These are phyloP conservation scores for Lithobius niger DNA, from an alignment of 1,140 invertebrate species.

Conservation along the genomic window DNA sequence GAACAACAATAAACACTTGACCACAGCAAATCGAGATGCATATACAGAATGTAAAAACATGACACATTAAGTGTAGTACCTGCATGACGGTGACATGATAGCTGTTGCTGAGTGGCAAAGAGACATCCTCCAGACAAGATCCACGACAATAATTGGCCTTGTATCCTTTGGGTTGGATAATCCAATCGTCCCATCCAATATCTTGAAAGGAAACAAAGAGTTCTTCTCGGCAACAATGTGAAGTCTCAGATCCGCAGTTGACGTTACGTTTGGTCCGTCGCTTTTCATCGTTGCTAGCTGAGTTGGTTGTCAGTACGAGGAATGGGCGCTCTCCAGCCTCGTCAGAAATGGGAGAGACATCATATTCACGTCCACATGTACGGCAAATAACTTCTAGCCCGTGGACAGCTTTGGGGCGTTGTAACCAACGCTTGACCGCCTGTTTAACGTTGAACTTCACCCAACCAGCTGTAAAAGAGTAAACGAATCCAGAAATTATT, in stretches of 20 bases:
- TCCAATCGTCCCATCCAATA: slow-evolving; percentile 78
- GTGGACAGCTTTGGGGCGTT: slow-evolving; percentile 45
- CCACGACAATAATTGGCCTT: slow-evolving; percentile 73
- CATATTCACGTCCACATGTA: slow-evolving; percentile 51
- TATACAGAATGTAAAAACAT: background rate
- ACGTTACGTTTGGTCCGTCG: slow-evolving; percentile 47
- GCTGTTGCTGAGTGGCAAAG: slow-evolving; percentile 11
- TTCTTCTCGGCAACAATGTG: slow-evolving; percentile 65
- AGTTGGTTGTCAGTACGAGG: slow-evolving; percentile 46
- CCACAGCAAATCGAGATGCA: background rate
- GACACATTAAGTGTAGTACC: slow-evolving; percentile 33
- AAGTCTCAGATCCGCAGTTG: slow-evolving; percentile 49
- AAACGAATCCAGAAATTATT: background rate
- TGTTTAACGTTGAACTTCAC: slow-evolving; percentile 58
- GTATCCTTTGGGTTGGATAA: slow-evolving; percentile 61
- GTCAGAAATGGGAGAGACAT: slow-evolving; percentile 44
- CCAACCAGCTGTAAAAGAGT: slow-evolving; percentile 51
- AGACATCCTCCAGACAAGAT: slow-evolving; percentile 49
- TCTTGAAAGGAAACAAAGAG: slow-evolving; percentile 66
- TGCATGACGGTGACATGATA: slow-evolving; percentile 52
- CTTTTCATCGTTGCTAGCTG: slow-evolving; percentile 25
- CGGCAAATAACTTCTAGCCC: slow-evolving; percentile 58
- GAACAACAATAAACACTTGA: background rate
- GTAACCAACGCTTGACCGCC: slow-evolving; percentile 55
- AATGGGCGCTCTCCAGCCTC: slow-evolving; percentile 51